Evolutionary conservation across 2,797 vertebrate species (phyloP).

Genomic region (Benthosema pterotum): DNA sequence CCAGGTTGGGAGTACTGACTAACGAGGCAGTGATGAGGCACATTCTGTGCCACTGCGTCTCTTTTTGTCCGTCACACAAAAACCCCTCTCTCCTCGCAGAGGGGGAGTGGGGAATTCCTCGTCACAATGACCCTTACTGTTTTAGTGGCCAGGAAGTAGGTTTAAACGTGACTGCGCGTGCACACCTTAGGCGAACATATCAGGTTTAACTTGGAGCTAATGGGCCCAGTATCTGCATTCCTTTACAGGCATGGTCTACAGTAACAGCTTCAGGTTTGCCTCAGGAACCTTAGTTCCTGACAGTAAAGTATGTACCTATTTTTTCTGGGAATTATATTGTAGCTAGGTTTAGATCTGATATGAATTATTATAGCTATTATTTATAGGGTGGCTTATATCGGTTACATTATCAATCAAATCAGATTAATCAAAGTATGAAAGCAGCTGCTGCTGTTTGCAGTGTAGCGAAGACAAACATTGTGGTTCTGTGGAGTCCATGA

Average conservation of each 20-base stretch:
- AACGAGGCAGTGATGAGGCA: constrained; percentile 37
- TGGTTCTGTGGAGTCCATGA: not conserved
- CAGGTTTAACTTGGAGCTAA: constrained; percentile 33
- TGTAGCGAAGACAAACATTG: constrained; percentile 21
- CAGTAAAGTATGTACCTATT: constrained; percentile 18
- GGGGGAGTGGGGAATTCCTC: constrained; percentile 49
- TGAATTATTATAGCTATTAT: too few species aligned
- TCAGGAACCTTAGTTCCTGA: constrained; percentile 20
- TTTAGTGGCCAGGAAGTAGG: constrained; percentile 1
- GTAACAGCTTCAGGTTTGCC: constrained; percentile 1
- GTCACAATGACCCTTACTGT: constrained; percentile 63
- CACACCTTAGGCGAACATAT: constrained; percentile 30
- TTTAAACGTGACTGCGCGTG: constrained; percentile 19
- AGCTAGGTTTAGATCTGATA: too few species aligned
- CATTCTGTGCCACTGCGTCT: not conserved
- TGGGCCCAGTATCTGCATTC: constrained; percentile 16
- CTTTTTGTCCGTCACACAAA: constrained; percentile 34
- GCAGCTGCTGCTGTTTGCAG: constrained; percentile 1
- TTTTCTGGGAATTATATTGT: constrained; percentile 16
- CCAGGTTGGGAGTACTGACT: constrained; percentile 4
- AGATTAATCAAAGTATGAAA: not conserved
- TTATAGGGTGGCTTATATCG: not conserved
- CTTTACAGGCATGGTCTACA: constrained; percentile 9
- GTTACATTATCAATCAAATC: not conserved
- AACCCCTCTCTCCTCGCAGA: constrained; percentile 35